phyloP scores from a whole-genome alignment of 1,140 invertebrate genomes.

The Drosophila burlai region DNA sequence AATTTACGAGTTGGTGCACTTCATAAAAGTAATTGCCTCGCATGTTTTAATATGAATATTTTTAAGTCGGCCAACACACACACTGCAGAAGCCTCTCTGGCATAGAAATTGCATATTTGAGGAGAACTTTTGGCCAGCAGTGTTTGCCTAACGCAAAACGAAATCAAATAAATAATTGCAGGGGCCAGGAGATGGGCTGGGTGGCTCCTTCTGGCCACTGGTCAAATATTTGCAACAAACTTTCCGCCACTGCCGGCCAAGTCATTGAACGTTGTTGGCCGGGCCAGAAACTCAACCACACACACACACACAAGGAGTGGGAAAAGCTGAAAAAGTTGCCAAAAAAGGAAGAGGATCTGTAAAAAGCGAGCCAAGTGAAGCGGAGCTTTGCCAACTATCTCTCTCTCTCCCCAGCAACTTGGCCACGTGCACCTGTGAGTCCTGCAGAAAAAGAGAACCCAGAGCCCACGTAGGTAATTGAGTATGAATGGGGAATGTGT shows the following conservation, averaged over 20 bases:
- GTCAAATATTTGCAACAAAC: constrained; percentile 82
- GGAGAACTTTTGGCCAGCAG: constrained; percentile 33
- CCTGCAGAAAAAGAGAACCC: background rate
- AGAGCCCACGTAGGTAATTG: constrained; percentile 76
- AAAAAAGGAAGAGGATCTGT: constrained; percentile 8
- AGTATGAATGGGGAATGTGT: constrained; percentile 82
- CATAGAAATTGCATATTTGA: constrained; percentile 58
- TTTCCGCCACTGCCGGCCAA: constrained; percentile 62
- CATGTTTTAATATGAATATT: constrained; percentile 75
- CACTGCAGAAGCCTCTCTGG: background rate
- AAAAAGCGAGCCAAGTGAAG: constrained; percentile 27
- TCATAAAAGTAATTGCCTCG: constrained; percentile 33
- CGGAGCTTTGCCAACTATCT: constrained; percentile 21
- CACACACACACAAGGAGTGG: constrained; percentile 18
- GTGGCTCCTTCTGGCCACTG: constrained; percentile 46
- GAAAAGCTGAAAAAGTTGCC: constrained; percentile 14
- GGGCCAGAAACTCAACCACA: constrained; percentile 59
- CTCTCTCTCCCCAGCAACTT: constrained; percentile 13
- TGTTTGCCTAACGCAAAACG: constrained; percentile 48
- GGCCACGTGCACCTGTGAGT: constrained; percentile 42
- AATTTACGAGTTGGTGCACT: constrained; percentile 63
- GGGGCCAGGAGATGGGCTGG: constrained; percentile 28
- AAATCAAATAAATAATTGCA: constrained; percentile 83
- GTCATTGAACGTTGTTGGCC: constrained; percentile 75
- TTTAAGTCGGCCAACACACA: constrained; percentile 53